Conservation (phyloP, 2,113 vertebrate genomes). For the Silurus asotus region DNA sequence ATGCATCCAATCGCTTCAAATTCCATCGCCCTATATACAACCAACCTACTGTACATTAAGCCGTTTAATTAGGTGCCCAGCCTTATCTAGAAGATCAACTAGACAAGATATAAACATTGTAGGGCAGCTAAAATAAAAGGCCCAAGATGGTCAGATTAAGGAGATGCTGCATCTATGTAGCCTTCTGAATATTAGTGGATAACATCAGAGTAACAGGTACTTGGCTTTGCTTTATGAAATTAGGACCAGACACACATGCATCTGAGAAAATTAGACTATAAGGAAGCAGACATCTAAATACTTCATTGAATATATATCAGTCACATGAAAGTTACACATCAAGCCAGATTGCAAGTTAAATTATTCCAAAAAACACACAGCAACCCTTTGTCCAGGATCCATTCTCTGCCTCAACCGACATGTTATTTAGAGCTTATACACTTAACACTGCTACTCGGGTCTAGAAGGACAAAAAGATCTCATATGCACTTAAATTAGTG, state of each 20-base stretch:
- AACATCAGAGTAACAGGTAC: background rate
- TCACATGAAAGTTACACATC: background rate
- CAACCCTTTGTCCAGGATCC: slow-evolving; percentile 61
- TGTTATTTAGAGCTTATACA: slow-evolving; percentile 21
- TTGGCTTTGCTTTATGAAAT: background rate
- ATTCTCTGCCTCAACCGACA: background rate
- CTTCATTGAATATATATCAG: background rate
- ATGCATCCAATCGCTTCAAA: slow-evolving; percentile 17
- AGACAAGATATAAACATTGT: slow-evolving; percentile 25
- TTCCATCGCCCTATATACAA: background rate
- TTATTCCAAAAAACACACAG: slow-evolving; percentile 25
- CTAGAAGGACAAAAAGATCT: slow-evolving; percentile 25
- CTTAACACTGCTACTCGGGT: slow-evolving; percentile 43
- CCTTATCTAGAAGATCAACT: slow-evolving; percentile 5
- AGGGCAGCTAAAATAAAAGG: background rate
- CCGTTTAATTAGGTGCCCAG: background rate
- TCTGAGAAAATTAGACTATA: background rate
- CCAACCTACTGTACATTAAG: slow-evolving; percentile 6
- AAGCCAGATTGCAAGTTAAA: background rate
- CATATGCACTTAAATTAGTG: slow-evolving; percentile 56
- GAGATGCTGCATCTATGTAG: background rate
- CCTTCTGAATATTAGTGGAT: background rate
- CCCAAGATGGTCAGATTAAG: background rate
- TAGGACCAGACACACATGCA: background rate
- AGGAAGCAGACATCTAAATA: background rate